Conservation (phyloP, 2,113 vertebrate species). For the Microtus richardsoni region DNA sequence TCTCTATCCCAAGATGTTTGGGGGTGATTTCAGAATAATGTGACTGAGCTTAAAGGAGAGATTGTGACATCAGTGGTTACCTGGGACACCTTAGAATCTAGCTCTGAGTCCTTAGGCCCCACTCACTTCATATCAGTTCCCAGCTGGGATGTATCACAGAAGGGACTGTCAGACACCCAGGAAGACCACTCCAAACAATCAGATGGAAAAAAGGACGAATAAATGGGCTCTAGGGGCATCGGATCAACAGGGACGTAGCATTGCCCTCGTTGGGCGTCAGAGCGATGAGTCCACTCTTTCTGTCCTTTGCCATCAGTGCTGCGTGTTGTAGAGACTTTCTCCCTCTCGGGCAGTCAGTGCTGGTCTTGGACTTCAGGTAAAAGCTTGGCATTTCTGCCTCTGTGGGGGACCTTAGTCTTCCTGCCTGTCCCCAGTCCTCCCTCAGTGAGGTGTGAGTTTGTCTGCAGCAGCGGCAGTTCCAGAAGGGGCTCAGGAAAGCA, state of each 20-base stretch:
- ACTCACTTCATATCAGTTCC: neutral
- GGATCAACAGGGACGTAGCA: too few species aligned
- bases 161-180: neutral
- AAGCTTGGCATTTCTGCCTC: neutral
- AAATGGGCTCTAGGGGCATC: neutral
- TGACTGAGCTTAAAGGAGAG: neutral
- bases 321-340: accelerated
- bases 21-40: too few species aligned
- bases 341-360: accelerated
- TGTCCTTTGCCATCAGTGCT: neutral
- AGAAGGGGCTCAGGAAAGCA: neutral
- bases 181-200: neutral
- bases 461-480: neutral
- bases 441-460: neutral
- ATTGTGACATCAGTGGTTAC: neutral
- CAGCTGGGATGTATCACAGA: neutral
- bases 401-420: neutral
- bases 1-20: neutral
- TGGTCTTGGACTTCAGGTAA: neutral
- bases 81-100: neutral
- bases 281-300: accelerated
- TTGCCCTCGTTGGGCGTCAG: accelerated
- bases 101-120: neutral
- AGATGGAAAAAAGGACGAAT: neutral
- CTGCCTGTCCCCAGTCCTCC: accelerated